A percentile compares a stretch with the other conserved stretches of the same genome.
Evolutionary conservation across 2,888 invertebrate species (phyloP).

Genomic region (Apamea epomidion): DNA sequence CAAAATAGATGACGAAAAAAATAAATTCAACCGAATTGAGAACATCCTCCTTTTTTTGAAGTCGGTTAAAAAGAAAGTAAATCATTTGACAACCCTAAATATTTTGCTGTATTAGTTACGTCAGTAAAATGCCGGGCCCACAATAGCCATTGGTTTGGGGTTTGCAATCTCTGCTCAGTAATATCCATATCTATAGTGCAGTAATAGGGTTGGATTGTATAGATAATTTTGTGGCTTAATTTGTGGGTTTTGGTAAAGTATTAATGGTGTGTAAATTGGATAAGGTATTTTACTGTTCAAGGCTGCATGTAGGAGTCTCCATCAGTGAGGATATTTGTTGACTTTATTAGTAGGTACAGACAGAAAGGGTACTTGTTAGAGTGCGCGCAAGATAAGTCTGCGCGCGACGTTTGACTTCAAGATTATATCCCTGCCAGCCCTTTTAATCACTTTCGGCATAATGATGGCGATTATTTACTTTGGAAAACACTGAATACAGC

Average conservation of each 20-base stretch:
- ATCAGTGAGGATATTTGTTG: background rate
- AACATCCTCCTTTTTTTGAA: no score
- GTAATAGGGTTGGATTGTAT: conserved; percentile 6
- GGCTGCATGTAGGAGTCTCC: background rate
- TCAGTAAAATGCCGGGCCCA: background rate
- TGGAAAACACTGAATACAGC: no score
- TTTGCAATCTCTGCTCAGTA: conserved; percentile 19
- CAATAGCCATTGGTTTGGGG: conserved; percentile 7
- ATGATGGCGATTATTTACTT: no score
- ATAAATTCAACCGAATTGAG: no score
- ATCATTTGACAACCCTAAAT: background rate
- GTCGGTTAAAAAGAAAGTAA: no score
- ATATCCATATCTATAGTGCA: conserved; percentile 27
- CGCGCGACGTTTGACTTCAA: no score
- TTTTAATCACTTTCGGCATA: no score
- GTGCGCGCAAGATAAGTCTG: no score
- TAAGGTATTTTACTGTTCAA: background rate
- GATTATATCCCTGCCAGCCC: no score
- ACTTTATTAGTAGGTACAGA: background rate
- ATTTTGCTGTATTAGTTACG: background rate
- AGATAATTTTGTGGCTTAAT: conserved; percentile 19
- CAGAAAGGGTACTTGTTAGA: background rate
- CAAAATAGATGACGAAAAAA: background rate
- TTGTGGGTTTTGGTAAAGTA: background rate
- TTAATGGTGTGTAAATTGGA: background rate